A percentile compares a stretch with the other conserved stretches of the same genome.
Evolutionary conservation across 2,888 invertebrate species (phyloP).

Genomic region (Linyphia triangularis): DNA sequence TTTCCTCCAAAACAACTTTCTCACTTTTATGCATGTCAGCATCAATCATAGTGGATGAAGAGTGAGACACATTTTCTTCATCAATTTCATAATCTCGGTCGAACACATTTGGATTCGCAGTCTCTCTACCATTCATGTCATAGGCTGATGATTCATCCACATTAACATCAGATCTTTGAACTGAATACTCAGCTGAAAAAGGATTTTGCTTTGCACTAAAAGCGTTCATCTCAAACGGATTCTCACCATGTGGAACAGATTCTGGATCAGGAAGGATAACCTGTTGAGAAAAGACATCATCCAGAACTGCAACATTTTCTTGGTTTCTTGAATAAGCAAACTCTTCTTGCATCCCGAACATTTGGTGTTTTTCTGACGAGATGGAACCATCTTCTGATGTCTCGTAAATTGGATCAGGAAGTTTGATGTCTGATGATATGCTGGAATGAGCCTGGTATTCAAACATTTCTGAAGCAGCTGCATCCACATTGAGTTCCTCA

Average conservation of each 20-base stretch:
- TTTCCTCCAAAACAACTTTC: background rate
- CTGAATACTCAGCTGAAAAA: slow-evolving; percentile 19
- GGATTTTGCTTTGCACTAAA: slow-evolving; percentile 10
- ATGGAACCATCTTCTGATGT: slow-evolving; percentile 54
- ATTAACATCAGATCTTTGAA: slow-evolving; percentile 18
- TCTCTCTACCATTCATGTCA: slow-evolving; percentile 16
- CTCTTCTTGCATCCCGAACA: background rate
- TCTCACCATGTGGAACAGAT: background rate
- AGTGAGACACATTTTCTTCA: slow-evolving; percentile 19
- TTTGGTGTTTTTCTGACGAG: slow-evolving; percentile 40
- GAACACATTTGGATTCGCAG: background rate
- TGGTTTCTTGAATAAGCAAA: slow-evolving; percentile 1
- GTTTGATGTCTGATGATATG: slow-evolving; percentile 58
- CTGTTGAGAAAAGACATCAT: slow-evolving; percentile 58
- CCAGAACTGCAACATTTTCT: slow-evolving; percentile 6
- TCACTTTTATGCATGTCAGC: slow-evolving; percentile 9
- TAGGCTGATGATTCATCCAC: background rate
- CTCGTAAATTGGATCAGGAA: slow-evolving; percentile 67
- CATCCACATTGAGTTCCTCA: background rate
- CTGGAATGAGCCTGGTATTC: slow-evolving; percentile 13
- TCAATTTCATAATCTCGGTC: slow-evolving; percentile 39
- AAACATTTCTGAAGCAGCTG: slow-evolving; percentile 3
- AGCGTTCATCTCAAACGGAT: background rate
- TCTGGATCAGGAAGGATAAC: background rate
- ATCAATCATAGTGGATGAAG: slow-evolving; percentile 24